A percentile compares a stretch with the other conserved stretches of the same genome.
Conservation (phyloP, 2,113 vertebrate species). For the Bujurquina vittata region DNA sequence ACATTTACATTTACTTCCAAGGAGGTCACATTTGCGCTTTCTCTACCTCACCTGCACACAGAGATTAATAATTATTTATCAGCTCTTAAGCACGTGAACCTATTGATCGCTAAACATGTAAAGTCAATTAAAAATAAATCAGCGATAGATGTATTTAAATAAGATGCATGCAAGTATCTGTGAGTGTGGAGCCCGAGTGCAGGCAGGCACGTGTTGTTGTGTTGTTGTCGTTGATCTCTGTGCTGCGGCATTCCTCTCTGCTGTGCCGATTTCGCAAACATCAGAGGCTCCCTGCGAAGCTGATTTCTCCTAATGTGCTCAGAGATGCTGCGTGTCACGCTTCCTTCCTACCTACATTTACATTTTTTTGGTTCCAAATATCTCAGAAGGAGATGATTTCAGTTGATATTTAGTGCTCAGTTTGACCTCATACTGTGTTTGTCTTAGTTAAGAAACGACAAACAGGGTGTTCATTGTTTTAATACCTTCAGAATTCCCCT, state of each 20-base stretch:
- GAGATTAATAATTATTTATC: constrained; percentile 29
- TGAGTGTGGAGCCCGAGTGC: not conserved
- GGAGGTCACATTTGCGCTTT: constrained; percentile 22
- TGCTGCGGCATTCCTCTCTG: not conserved
- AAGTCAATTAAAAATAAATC: not conserved
- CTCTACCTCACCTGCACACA: constrained; percentile 2
- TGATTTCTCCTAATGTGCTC: not conserved
- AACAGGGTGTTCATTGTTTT: no score
- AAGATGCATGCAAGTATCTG: not conserved
- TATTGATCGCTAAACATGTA: not conserved
- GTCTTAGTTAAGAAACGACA: not conserved
- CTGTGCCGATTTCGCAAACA: not conserved
- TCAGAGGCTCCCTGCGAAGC: constrained; percentile 1
- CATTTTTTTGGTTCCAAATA: not conserved
- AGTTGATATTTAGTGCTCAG: not conserved
- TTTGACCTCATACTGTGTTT: not conserved
- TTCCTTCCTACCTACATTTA: not conserved
- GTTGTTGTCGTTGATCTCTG: not conserved
- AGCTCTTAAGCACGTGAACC: not conserved
- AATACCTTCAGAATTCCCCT: not conserved
- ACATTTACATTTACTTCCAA: not conserved
- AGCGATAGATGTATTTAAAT: not conserved
- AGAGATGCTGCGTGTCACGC: not conserved
- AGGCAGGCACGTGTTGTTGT: not conserved
- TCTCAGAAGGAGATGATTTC: not conserved